Base-by-base conservation (phyloP, 2,113 vertebrate genomes). In the Micronycteris hirsuta region DNA sequence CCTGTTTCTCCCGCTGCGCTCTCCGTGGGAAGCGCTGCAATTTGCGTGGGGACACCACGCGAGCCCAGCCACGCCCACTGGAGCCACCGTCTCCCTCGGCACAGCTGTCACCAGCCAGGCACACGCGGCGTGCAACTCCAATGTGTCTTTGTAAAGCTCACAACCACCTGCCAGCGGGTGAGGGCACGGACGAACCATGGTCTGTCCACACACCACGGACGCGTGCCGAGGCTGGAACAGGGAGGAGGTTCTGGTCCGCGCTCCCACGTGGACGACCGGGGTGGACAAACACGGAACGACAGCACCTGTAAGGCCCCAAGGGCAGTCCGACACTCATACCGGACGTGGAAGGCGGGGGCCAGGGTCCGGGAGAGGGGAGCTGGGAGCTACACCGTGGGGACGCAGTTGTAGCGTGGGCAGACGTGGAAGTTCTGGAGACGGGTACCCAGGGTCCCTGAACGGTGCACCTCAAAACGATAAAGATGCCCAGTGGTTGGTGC, bases 381-480 rank as follows among this genome's bases (percentile, higher is more conserved):
- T n/a, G n/a, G n/a, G n/a, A n/a, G n/a, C n/a, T n/a, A n/a, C n/a
- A n/a, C n/a, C n/a, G n/a, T n/a, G n/a, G n/a, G n/a, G n/a, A n/a
- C n/a, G n/a, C n/a, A n/a, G n/a, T n/a, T n/a, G n/a, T n/a, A n/a
- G n/a, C n/a, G n/a, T n/a, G n/a, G n/a, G n/a, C n/a, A n/a, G n/a
- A n/a, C n/a, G n/a, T n/a, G n/a, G n/a, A n/a, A n/a, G n/a, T n/a
- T n/a, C n/a, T n/a, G n/a, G n/a, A n/a, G n/a, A n/a, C n/a, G n/a
- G n/a, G 0, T 2, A 17, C 15, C 7, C 11, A 16, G 17, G 1
- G 19, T 13, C 24, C 17, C 3, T 0, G 2, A 43, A 10, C 2
- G 8, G 17, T 26, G 67, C 7, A 3, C 5, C 31, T 16, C 24
- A 12, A 20, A 56, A 26, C n/a, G 1, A 5, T 17, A 9, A 58